Evolutionary conservation across 2,888 invertebrate genomes (phyloP).

Genomic region (Xanthorhoe designata): DNA sequence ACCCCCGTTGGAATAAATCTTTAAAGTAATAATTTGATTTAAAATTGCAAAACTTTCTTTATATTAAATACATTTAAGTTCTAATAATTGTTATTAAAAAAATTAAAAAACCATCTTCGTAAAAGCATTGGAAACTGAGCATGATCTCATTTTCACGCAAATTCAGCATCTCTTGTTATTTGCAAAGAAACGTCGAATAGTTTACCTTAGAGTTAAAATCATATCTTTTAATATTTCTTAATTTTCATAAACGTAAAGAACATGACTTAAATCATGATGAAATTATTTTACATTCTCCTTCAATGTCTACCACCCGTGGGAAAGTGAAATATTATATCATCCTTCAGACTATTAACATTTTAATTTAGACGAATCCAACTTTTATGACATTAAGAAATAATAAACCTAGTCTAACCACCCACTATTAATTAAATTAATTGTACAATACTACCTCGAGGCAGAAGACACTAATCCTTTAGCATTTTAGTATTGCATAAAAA

Average conservation of each 20-base stretch:
- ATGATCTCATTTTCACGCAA: too few species aligned
- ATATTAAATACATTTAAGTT: too few species aligned
- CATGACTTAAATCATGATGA: background rate
- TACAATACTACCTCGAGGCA: conserved; percentile 18
- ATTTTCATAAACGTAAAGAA: background rate
- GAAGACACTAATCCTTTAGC: conserved; percentile 15
- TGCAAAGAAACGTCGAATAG: too few species aligned
- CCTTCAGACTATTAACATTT: conserved; percentile 3
- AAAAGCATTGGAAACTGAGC: too few species aligned
- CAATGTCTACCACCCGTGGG: conserved; percentile 5
- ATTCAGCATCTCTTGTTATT: too few species aligned
- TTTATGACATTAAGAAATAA: background rate
- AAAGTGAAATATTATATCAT: conserved; percentile 4
- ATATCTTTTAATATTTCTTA: too few species aligned
- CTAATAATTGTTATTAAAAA: too few species aligned
- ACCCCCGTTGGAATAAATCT: too few species aligned
- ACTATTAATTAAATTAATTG: conserved; percentile 16
- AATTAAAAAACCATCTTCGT: too few species aligned
- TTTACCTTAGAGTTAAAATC: too few species aligned
- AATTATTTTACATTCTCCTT: background rate
- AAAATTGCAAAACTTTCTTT: too few species aligned
- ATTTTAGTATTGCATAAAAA: conserved; percentile 17
- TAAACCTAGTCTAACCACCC: conserved; percentile 14
- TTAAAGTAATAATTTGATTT: too few species aligned
- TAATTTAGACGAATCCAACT: background rate